phyloP scores from a whole-genome alignment of 2,888 invertebrate genomes.

The Brassicogethes aeneus region DNA sequence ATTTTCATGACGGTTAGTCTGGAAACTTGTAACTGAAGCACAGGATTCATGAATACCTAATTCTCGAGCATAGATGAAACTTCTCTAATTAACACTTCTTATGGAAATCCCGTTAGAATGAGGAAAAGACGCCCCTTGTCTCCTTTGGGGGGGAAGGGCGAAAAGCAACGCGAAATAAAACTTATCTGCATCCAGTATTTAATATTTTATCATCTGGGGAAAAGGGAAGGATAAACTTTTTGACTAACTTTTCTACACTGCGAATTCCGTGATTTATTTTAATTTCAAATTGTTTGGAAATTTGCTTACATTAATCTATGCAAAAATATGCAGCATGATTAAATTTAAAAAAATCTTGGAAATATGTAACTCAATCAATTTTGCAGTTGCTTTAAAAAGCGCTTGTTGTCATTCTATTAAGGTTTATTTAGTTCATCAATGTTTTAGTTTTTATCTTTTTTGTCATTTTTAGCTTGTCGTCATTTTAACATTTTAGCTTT shows the following conservation, averaged over 20 bases:
- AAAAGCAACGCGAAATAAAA: neutral
- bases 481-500: too few relatives aligned
- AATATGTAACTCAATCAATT: too few relatives aligned
- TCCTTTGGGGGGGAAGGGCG: too few relatives aligned
- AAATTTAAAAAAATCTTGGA: too few relatives aligned
- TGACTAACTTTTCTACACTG: neutral
- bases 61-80: conserved; percentile 6
- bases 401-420: too few relatives aligned
- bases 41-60: conserved; percentile 29
- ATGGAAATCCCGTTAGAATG: conserved; percentile 31
- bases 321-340: too few relatives aligned
- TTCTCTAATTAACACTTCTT: conserved; percentile 32
- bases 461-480: too few relatives aligned
- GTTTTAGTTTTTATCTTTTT: too few relatives aligned
- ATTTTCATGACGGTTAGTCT: neutral
- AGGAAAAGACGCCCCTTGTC: neutral
- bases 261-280: neutral
- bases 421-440: too few relatives aligned
- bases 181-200: neutral
- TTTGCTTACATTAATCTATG: too few relatives aligned
- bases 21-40: neutral
- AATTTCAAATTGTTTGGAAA: too few relatives aligned
- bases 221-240: neutral
- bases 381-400: too few relatives aligned
- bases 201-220: neutral